Conservation (phyloP, 37 sponge, comb jelly and placozoan species). For the Hexactinellida sp. region DNA sequence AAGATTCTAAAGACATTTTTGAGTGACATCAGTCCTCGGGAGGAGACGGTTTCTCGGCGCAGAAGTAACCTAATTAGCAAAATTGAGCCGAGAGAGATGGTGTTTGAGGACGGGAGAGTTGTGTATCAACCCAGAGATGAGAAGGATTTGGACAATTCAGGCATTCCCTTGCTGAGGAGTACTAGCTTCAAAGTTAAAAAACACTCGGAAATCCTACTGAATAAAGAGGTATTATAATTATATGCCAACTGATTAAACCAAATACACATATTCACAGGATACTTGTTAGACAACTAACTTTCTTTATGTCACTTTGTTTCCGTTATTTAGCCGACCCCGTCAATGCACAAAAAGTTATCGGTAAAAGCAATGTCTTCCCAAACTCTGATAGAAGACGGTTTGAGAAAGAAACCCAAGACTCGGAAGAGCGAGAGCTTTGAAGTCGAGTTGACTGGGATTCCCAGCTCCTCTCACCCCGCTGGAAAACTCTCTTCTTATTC, state of each 20-base stretch:
- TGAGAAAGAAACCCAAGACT: neutral
- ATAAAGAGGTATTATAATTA: neutral
- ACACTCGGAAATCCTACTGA: neutral
- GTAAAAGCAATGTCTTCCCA: neutral
- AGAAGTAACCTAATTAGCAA: neutral
- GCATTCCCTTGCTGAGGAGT: neutral
- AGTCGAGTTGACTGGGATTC: neutral
- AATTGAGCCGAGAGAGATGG: neutral
- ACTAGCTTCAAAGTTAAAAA: neutral
- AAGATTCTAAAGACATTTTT: neutral
- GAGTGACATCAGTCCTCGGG: neutral
- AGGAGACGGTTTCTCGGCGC: neutral
- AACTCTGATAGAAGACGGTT: neutral
- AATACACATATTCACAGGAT: no score
- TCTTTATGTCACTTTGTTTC: no score
- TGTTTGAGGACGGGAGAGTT: neutral
- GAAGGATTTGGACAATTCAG: neutral
- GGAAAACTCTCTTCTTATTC: neutral
- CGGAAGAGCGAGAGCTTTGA: neutral
- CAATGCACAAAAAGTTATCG: neutral
- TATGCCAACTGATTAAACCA: no score
- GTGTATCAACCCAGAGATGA: neutral
- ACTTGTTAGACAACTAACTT: no score
- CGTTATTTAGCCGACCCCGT: no score
- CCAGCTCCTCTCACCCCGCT: neutral